A percentile compares a stretch with the other conserved stretches of the same genome.
Conservation (phyloP, 2,113 vertebrate species). For the Ceratotherium simum region DNA sequence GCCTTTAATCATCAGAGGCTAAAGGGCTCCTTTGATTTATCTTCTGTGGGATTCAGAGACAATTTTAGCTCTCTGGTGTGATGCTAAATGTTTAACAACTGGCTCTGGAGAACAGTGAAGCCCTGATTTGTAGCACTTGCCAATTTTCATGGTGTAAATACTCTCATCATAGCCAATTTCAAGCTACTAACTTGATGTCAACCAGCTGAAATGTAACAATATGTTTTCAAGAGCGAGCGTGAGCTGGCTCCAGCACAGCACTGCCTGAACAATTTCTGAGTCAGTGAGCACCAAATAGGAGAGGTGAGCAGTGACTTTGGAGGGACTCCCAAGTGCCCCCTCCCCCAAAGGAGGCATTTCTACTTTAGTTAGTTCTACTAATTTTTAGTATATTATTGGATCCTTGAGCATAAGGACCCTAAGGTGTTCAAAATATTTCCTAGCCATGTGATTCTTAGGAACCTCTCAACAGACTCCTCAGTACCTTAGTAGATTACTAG, state of each 20-base stretch:
- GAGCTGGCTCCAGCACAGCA: background rate
- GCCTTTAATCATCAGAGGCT: background rate
- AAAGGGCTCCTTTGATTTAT: background rate
- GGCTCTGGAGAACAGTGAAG: background rate
- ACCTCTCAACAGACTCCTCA: background rate
- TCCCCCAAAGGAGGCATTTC: background rate
- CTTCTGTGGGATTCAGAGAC: background rate
- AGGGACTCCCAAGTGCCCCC: background rate
- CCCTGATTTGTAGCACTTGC: background rate
- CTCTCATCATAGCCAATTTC: background rate
- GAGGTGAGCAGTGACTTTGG: background rate
- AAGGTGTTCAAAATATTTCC: conserved; percentile 51
- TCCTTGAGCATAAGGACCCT: background rate
- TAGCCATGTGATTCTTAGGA: background rate
- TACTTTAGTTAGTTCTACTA: background rate
- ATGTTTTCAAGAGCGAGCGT: background rate
- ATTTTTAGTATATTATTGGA: conserved; percentile 1
- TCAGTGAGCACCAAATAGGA: background rate
- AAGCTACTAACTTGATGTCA: background rate
- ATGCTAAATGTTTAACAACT: conserved; percentile 11
- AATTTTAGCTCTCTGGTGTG: conserved; percentile 9
- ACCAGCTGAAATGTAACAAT: background rate
- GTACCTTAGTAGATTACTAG: background rate
- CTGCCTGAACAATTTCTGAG: background rate
- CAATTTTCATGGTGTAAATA: conserved; percentile 20